These are phyloP conservation scores for Zosterops borbonicus DNA, from an alignment of 2,113 vertebrate species.

Conservation along the genomic window DNA sequence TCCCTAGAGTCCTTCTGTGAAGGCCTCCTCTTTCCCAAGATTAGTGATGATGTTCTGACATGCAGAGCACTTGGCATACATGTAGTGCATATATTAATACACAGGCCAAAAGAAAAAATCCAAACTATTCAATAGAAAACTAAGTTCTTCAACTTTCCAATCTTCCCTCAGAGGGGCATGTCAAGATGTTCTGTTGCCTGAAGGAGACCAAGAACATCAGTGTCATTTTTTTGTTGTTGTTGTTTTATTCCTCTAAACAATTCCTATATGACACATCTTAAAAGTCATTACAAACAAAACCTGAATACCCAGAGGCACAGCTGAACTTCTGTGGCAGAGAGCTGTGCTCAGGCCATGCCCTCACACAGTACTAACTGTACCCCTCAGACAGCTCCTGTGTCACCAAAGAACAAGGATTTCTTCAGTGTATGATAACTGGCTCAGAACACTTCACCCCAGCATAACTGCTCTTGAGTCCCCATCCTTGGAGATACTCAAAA, in stretches of 20 bases:
- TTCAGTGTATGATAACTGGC: not conserved
- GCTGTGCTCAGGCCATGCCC: not conserved
- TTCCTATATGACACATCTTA: not conserved
- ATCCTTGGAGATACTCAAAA: not conserved
- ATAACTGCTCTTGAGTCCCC: rapidly evolving
- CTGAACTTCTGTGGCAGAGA: not conserved
- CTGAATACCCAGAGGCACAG: not conserved
- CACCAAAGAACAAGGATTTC: not conserved
- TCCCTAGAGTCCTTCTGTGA: not conserved
- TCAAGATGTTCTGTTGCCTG: not conserved
- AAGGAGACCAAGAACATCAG: not conserved
- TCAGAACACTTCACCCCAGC: not conserved
- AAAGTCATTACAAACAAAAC: not conserved
- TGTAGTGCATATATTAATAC: not conserved
- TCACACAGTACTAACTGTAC: not conserved
- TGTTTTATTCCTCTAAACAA: not conserved
- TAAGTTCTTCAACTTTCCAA: not conserved
- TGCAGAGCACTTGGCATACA: not conserved
- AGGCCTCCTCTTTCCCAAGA: not conserved
- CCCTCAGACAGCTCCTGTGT: not conserved
- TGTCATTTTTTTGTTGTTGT: not conserved
- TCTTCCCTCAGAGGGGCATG: not conserved
- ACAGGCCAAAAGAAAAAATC: not conserved
- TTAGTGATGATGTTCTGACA: not conserved
- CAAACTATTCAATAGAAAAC: not conserved